phyloP scores from a whole-genome alignment of 2,797 vertebrate genomes.

The Gymnoscopelus braueri region DNA sequence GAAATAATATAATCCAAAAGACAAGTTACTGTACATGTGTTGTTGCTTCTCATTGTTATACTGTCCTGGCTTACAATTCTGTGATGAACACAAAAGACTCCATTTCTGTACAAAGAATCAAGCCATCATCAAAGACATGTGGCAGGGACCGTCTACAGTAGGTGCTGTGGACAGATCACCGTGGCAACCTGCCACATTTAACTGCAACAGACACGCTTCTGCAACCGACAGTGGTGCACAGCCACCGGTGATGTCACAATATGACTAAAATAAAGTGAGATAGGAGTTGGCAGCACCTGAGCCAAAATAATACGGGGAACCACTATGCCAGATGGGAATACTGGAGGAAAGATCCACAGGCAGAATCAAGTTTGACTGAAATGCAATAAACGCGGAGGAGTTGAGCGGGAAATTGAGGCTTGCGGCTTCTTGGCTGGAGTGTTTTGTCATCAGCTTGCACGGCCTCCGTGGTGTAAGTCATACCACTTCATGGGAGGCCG shows the following conservation, averaged over 20 bases:
- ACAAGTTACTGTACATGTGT: background rate
- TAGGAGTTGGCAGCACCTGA: constrained; percentile 22
- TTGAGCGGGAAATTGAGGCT: constrained; percentile 44
- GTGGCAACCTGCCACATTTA: constrained; percentile 3
- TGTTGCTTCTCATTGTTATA: background rate
- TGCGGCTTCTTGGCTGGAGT: constrained; percentile 30
- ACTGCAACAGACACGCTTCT: background rate
- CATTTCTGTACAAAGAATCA: background rate
- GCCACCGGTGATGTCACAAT: constrained; percentile 31
- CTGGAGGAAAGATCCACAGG: constrained; percentile 24
- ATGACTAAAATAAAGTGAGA: constrained; percentile 27
- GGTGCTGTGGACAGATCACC: constrained; percentile 3
- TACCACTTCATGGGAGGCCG: constrained; percentile 49
- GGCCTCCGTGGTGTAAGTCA: constrained; percentile 32
- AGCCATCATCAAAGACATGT: constrained; percentile 1
- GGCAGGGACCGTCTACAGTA: background rate
- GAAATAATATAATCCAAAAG: background rate
- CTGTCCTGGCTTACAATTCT: background rate
- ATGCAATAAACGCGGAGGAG: constrained; percentile 35
- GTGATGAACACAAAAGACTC: background rate
- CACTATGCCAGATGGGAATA: constrained; percentile 41
- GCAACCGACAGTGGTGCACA: constrained; percentile 7
- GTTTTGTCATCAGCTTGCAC: constrained; percentile 36
- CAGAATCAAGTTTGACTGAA: constrained; percentile 53
- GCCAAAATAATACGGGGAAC: constrained; percentile 29